phyloP scores from a whole-genome alignment of 2,797 vertebrate genomes.

The Nothura maculosa region DNA sequence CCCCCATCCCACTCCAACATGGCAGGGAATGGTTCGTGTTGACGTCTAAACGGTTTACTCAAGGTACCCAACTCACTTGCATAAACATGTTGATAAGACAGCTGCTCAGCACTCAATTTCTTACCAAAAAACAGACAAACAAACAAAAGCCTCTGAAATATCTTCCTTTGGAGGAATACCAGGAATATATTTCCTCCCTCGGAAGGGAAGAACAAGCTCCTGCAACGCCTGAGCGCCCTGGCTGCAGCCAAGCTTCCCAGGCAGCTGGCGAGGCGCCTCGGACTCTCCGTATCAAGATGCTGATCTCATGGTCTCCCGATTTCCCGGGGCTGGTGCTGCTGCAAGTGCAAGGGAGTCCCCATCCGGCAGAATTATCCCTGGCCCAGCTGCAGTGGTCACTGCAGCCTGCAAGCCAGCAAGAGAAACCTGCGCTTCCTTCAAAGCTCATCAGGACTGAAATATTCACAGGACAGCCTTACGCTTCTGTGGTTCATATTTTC shows the following conservation, averaged over 20 bases:
- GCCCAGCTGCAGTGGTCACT: neutral
- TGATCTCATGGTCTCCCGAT: neutral
- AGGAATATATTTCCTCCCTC: neutral
- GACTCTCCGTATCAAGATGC: neutral
- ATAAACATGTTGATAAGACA: neutral
- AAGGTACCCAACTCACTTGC: neutral
- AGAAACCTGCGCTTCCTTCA: neutral
- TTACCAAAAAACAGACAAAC: neutral
- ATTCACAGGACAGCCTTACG: neutral
- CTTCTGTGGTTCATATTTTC: accelerated
- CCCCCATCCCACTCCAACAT: neutral
- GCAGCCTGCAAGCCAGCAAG: neutral
- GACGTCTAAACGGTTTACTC: neutral
- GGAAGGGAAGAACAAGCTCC: neutral
- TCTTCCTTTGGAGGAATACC: neutral
- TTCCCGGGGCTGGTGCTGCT: slow-evolving; percentile 44
- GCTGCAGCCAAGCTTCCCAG: neutral
- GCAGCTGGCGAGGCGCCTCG: slow-evolving; percentile 1
- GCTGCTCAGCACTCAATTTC: neutral
- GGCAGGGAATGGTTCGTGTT: neutral
- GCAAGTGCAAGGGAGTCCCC: neutral
- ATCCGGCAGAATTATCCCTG: neutral
- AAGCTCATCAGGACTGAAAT: neutral
- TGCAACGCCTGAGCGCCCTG: neutral
- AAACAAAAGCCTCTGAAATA: neutral